Base-by-base conservation (phyloP, 2,113 vertebrate species). In the Tetraodon nigroviridis region DNA sequence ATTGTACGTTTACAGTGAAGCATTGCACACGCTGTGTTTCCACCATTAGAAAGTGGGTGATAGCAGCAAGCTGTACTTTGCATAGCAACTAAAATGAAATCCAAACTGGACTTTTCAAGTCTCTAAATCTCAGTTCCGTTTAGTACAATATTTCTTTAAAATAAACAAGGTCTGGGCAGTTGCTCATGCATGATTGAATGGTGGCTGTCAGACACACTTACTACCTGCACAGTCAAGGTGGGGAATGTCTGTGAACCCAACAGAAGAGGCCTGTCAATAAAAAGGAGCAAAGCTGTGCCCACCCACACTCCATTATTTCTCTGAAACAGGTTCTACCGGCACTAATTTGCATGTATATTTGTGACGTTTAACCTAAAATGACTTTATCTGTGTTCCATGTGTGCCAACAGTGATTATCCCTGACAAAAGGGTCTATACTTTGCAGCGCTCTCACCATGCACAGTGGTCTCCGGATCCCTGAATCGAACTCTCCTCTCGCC, bases 401-500 rank as follows among this genome's bases (percentile, higher is more conserved):
- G 37, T 49, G 27, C 46, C 44, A 68, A 61, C 58, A 67, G 41
- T 2, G 22, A 51, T 20, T n/a, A 2, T 48, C 1, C n/a, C 7
- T 52, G 17, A 14, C 49, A 3, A n/a, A 75, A 27, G 46, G 16
- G 53, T 2, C 19, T 22, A 6, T 8, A 14, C 15, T 44, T 21
- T 5, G 7, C 5, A 48, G 42, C 17, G 6, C 44, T 54, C 91
- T 62, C 89, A 98, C 96, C 94, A 52, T 93, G 86, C 63, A 93
- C 80, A 16, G 88, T 89, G 54, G 84, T 93, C 76, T 93, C 93
- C 16, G 94, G 92, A 76, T 97, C 94, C 50, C 82, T 89, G 88
- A 98, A 98, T 54, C 88, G 91, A 85, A 98, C 96, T 16, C 85
- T 90, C 68, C 92, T 86, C 55, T 91, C 86, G 2, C 86, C 71